phyloP scores from a whole-genome alignment of 2,113 vertebrate species.

The Acrocephalus kingi region DNA sequence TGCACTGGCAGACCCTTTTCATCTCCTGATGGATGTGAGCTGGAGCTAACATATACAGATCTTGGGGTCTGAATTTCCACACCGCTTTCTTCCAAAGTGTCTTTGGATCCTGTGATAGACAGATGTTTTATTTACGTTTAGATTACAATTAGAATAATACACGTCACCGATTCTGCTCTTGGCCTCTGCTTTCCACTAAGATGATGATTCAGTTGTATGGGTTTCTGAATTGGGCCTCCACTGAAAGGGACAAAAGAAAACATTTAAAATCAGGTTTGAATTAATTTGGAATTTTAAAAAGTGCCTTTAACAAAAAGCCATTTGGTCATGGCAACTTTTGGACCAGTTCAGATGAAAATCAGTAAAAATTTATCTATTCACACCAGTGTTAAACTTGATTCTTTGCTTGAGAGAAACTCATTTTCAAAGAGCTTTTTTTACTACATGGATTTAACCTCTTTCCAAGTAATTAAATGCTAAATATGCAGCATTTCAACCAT shows the following conservation, averaged over 20 bases:
- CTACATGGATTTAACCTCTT: background rate
- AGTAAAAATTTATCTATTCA: background rate
- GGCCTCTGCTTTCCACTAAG: background rate
- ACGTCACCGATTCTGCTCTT: background rate
- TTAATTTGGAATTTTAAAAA: background rate
- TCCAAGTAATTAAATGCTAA: background rate
- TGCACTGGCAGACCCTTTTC: fast-evolving
- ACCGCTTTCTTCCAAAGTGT: background rate
- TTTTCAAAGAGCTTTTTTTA: background rate
- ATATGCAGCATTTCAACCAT: background rate
- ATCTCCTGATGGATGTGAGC: background rate
- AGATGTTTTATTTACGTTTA: background rate
- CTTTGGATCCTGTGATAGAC: background rate
- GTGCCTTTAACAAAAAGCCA: background rate
- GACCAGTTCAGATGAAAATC: background rate
- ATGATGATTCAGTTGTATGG: background rate
- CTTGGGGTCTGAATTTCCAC: background rate
- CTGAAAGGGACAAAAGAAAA: background rate
- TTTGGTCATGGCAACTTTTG: background rate
- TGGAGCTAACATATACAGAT: background rate
- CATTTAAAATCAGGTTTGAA: background rate
- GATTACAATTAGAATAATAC: background rate
- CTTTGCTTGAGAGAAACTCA: background rate
- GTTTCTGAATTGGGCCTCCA: background rate
- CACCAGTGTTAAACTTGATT: background rate